Conservation (phyloP, 2,888 invertebrate genomes). For the Heliconius charithonia region DNA sequence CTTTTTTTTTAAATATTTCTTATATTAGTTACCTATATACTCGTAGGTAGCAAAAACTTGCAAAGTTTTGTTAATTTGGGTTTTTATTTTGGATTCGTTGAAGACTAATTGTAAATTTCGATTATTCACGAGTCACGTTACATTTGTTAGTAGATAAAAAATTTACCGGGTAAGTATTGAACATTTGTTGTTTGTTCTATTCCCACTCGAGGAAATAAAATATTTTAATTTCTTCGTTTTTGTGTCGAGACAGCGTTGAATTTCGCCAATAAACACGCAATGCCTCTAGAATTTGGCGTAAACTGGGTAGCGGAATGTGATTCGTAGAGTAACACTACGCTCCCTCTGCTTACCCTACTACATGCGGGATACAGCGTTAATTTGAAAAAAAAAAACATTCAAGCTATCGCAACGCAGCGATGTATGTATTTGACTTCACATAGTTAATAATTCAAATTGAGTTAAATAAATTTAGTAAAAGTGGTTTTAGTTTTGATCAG, state of each 20-base stretch:
- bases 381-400: no score
- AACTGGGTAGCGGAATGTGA: no score
- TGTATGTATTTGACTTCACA: background rate
- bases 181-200: no score
- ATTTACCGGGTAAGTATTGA: background rate
- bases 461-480: background rate
- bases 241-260: no score
- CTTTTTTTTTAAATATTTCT: background rate
- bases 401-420: background rate
- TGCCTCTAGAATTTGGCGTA: no score
- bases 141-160: background rate
- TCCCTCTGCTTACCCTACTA: no score
- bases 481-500: background rate
- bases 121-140: background rate
- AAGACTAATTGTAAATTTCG: background rate
- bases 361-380: no score
- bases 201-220: no score
- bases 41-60: background rate
- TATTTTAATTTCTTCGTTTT: no score
- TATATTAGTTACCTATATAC: background rate
- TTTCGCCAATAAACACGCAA: no score
- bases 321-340: no score
- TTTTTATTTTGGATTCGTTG: background rate
- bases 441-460: background rate
- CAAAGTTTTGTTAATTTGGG: background rate